phyloP scores from a whole-genome alignment of 2,797 vertebrate genomes.

The Lagodon rhomboides region DNA sequence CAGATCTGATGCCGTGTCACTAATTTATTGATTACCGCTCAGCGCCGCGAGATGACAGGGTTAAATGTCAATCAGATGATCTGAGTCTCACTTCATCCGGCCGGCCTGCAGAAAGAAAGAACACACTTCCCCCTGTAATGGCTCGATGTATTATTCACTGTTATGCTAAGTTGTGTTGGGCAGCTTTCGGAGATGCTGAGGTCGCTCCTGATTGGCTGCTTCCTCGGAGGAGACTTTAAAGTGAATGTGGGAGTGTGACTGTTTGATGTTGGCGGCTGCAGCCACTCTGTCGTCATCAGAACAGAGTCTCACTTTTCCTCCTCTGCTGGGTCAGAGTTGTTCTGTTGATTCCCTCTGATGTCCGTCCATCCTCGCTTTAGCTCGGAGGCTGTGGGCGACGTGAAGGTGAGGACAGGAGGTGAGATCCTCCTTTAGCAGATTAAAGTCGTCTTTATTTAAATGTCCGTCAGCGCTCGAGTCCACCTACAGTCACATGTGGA shows the following conservation, averaged over 20 bases:
- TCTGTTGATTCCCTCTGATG: conserved; percentile 1
- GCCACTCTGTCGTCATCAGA: conserved; percentile 6
- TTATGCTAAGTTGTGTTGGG: conserved; percentile 68
- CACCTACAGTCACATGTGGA: too few species aligned
- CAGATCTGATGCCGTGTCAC: conserved; percentile 79
- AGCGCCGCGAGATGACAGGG: conserved; percentile 76
- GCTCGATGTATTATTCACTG: conserved; percentile 76
- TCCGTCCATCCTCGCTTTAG: neutral
- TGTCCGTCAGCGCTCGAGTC: too few species aligned
- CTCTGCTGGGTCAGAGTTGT: neutral
- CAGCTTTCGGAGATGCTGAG: conserved; percentile 41
- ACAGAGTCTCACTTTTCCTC: conserved; percentile 17
- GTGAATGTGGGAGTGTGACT: conserved; percentile 59
- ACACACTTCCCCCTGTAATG: conserved; percentile 58
- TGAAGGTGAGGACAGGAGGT: neutral
- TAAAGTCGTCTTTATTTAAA: too few species aligned
- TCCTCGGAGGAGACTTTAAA: conserved; percentile 68
- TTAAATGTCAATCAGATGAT: conserved; percentile 87
- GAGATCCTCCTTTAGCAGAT: too few species aligned
- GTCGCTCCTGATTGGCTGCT: conserved; percentile 48
- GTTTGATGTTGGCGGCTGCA: conserved; percentile 41
- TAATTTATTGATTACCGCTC: conserved; percentile 85
- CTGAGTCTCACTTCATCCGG: conserved; percentile 78
- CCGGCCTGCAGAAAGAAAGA: conserved; percentile 56
- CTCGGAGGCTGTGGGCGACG: neutral